phyloP scores from a whole-genome alignment of 2,888 invertebrate species.

The Trilocha varians region DNA sequence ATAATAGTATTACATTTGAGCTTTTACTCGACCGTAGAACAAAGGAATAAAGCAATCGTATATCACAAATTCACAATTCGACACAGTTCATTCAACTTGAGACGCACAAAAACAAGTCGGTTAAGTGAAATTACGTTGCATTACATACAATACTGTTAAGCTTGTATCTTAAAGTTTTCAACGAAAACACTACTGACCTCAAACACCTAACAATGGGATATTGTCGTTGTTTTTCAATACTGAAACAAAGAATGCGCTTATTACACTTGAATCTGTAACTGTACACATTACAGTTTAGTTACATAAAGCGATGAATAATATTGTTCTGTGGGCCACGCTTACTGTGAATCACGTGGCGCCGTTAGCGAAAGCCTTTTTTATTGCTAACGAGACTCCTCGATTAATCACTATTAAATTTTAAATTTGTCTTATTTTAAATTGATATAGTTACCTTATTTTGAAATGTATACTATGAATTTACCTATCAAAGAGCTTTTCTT shows the following conservation, averaged over 20 bases:
- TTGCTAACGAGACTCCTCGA: constrained; percentile 21
- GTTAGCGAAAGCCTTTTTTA: constrained; percentile 24
- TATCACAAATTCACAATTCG: neutral
- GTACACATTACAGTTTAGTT: constrained; percentile 57
- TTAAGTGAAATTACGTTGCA: constrained; percentile 1
- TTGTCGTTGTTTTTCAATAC: constrained; percentile 34
- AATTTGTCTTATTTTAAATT: neutral
- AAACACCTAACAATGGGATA: constrained; percentile 32
- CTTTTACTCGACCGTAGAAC: no score
- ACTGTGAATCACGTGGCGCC: constrained; percentile 37
- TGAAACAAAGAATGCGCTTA: constrained; percentile 43
- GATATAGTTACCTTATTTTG: neutral
- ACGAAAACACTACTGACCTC: constrained; percentile 36
- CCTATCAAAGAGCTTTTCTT: no score
- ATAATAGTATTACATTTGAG: no score
- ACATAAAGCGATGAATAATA: constrained; percentile 46
- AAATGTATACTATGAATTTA: neutral
- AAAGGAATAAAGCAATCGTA: no score
- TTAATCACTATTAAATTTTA: constrained; percentile 5
- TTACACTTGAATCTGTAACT: constrained; percentile 41
- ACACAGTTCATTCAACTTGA: neutral
- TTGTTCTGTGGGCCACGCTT: constrained; percentile 18
- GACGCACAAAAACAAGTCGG: neutral
- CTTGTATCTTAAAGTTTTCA: constrained; percentile 10
- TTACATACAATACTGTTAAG: constrained; percentile 14